These are phyloP conservation scores for Cladorhizidae sp. DNA, from an alignment of 37 sponge, comb jelly and placozoan species.

Conservation along the genomic window DNA sequence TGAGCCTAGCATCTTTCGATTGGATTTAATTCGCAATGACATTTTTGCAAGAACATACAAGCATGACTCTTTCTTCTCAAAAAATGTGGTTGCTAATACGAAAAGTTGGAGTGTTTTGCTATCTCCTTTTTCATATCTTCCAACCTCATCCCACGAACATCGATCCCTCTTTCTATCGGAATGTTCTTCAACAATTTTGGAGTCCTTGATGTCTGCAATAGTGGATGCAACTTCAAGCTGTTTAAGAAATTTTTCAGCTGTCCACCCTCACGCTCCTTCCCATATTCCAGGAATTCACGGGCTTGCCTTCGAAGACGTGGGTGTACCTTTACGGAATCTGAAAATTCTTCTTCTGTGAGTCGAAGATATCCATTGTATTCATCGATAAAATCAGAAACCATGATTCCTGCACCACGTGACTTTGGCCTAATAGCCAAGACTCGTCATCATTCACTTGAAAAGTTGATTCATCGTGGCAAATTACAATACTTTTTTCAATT, in stretches of 20 bases:
- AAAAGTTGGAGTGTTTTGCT: constrained; percentile 17
- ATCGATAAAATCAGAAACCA: constrained; percentile 49
- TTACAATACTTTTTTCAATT: constrained; percentile 8
- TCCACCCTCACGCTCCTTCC: constrained; percentile 37
- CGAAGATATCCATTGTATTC: constrained; percentile 12
- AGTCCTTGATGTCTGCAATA: constrained; percentile 4
- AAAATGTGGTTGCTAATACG: constrained; percentile 13
- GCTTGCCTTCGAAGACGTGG: background rate
- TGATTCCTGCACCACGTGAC: constrained; percentile 19
- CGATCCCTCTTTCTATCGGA: constrained; percentile 8
- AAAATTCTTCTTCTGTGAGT: background rate
- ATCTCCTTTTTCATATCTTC: background rate
- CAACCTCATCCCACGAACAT: background rate
- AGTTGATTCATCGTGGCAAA: constrained; percentile 32
- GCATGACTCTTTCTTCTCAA: constrained; percentile 3
- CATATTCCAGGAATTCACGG: constrained; percentile 5
- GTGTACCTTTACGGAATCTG: background rate
- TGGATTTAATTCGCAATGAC: constrained; percentile 10
- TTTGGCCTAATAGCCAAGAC: constrained; percentile 1
- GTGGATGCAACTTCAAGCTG: constrained; percentile 18
- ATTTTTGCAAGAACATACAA: constrained; percentile 17
- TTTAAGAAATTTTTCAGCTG: constrained; percentile 30
- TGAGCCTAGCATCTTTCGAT: constrained; percentile 15
- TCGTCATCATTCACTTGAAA: constrained; percentile 14
- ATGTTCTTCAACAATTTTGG: background rate